phyloP scores from a whole-genome alignment of 2,888 invertebrate genomes.

The Drosophila koepferae region DNA sequence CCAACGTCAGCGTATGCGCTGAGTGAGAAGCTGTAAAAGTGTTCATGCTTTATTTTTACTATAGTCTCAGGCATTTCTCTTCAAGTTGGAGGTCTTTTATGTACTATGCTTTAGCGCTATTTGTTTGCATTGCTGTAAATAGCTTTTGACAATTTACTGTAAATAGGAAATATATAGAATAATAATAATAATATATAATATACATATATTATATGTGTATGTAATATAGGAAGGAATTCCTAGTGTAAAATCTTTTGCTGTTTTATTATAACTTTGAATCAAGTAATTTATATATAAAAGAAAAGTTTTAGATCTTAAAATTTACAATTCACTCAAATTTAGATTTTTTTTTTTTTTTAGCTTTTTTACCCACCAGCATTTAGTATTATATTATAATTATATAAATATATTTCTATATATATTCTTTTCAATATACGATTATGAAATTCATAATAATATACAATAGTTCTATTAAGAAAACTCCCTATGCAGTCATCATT shows the following conservation, averaged over 20 bases:
- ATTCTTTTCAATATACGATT: background rate
- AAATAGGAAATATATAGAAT: background rate
- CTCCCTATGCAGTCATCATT: background rate
- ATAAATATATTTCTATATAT: background rate
- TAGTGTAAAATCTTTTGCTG: background rate
- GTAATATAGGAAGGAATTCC: background rate
- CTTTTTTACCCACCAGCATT: too few relatives aligned
- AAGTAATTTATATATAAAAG: background rate
- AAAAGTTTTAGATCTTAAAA: background rate
- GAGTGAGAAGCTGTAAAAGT: background rate
- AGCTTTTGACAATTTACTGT: slow-evolving; percentile 1
- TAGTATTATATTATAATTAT: too few relatives aligned
- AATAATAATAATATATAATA: too few relatives aligned
- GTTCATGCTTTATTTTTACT: background rate
- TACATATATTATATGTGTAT: background rate
- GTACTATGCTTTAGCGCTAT: background rate
- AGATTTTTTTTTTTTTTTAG: too few relatives aligned
- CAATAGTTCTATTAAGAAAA: background rate
- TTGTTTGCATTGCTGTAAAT: background rate
- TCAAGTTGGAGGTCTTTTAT: background rate
- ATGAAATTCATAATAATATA: background rate
- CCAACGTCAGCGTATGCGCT: background rate
- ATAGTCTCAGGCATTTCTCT: background rate
- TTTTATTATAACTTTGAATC: background rate
- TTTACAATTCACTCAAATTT: too few relatives aligned